Evolutionary conservation across 2,113 vertebrate genomes (phyloP), one percentile per base, ranked within the genome.

Genomic region (Piprites chloris): DNA sequence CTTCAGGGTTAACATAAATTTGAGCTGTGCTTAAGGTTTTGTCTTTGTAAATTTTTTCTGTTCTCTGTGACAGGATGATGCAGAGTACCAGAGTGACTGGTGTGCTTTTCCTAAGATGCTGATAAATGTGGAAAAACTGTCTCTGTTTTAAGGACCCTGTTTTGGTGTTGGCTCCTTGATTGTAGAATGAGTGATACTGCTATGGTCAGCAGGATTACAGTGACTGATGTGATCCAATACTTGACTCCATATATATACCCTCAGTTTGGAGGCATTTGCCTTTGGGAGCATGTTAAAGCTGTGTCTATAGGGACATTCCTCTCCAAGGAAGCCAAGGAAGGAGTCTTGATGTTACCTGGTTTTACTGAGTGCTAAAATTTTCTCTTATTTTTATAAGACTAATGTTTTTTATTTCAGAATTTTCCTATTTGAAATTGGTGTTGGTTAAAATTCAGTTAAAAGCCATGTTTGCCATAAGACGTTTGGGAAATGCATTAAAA

Each of bases 31-130:
- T 68, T 81, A 39, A 41, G 39, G 7, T 26, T 65, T 83, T 68
- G 27, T 68, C 35, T 26, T 32, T 55, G 21, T 50, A 28, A 5
- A 4, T 8, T 28, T 7, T 50, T 47, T n/a, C 35, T 26, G 5
- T 17, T n/a, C 17, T 68, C 28, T 39, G 1, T 68, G 62, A 21
- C 0, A 3, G 42, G 74, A 27, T 37, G 26, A 21, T 50, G 6
- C 0, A 2, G 33, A 42, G 18, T 18, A 12, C 44, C 19, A 14
- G 74, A 53, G 37, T 21, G 59, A 9, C 24, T 56, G 0, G 0
- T 35, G 20, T 52, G 8, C 37, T 55, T 27, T 24, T 21, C 30
- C 52, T 44, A 2, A 41, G 37, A 23, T 11, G 17, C 49, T 62
- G 56, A 26, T 42, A 63, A 41, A 7, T 58, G 11, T 84, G 63